Conservation (phyloP, 1,140 invertebrate genomes). For the Gonioctena quinquepunctata region DNA sequence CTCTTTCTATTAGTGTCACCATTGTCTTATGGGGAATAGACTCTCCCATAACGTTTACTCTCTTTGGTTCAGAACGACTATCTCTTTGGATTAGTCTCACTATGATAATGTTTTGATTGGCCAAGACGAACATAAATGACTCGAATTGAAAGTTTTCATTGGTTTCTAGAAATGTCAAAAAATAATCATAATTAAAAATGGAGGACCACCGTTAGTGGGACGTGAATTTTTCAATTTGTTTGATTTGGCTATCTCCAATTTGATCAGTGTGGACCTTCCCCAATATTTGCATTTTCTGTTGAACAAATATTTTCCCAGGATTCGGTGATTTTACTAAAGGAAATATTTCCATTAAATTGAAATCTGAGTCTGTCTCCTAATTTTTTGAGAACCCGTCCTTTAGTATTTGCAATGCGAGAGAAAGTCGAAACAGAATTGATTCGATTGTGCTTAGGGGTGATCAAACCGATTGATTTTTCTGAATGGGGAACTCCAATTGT, state of each 20-base stretch:
- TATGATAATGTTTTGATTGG: no score
- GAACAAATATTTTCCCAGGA: slow-evolving; percentile 3
- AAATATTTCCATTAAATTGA: not conserved
- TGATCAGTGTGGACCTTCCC: not conserved
- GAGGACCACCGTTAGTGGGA: slow-evolving; percentile 4
- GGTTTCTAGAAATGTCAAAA: no score
- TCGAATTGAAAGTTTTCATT: no score
- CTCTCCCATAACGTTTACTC: no score
- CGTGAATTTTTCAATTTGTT: slow-evolving; percentile 14
- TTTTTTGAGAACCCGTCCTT: slow-evolving; percentile 7
- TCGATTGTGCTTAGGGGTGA: not conserved
- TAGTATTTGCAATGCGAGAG: slow-evolving; percentile 6
- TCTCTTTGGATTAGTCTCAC: no score
- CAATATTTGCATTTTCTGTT: not conserved
- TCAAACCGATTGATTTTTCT: not conserved
- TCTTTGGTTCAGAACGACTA: no score
- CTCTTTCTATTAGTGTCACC: no score
- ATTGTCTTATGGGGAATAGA: no score
- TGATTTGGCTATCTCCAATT: not conserved
- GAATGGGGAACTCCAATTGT: not conserved
- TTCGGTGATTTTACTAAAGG: slow-evolving; percentile 11
- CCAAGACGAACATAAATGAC: no score
- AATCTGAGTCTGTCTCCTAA: slow-evolving; percentile 2
- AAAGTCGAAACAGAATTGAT: slow-evolving; percentile 36
- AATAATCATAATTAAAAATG: slow-evolving; percentile 14